Evolutionary conservation across 2,888 invertebrate genomes (phyloP).

Genomic region (Tanytarsus gracilentus): DNA sequence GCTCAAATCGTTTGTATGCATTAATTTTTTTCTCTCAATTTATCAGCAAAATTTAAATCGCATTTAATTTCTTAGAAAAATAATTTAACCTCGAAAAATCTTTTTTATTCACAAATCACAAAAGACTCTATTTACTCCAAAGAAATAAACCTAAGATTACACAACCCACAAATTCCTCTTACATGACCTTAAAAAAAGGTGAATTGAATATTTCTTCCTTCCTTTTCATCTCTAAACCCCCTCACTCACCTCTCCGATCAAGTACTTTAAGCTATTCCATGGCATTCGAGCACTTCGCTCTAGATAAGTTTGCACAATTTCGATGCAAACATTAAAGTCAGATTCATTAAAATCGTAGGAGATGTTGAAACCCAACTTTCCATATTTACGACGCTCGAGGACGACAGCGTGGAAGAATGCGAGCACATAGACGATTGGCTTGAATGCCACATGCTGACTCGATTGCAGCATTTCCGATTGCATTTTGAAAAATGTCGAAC

Average conservation of each 20-base stretch:
- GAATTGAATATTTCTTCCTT: neutral
- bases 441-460: conserved; percentile 68
- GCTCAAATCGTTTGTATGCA: too few relatives aligned
- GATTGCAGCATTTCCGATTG: conserved; percentile 60
- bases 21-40: too few relatives aligned
- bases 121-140: too few relatives aligned
- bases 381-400: conserved; percentile 83
- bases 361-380: conserved; percentile 92
- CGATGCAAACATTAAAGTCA: conserved; percentile 81
- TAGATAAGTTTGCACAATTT: conserved; percentile 76
- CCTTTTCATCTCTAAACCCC: neutral
- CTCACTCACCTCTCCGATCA: conserved; percentile 74
- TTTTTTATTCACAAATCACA: too few relatives aligned
- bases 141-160: too few relatives aligned
- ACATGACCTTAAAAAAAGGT: neutral
- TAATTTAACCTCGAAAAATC: too few relatives aligned
- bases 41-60: too few relatives aligned
- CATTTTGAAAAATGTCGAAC: conserved; percentile 83
- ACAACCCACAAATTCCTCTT: too few relatives aligned
- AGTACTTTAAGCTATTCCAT: conserved; percentile 84
- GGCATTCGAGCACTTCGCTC: conserved; percentile 65
- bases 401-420: conserved; percentile 92
- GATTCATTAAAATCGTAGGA: conserved; percentile 89
- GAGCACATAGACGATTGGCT: conserved; percentile 73
- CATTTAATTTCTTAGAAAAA: too few relatives aligned